Percentiles rank a stretch among this genome's conserved stretches.
phyloP scores from a whole-genome alignment of 2,797 vertebrate genomes.

The Labroides dimidiatus region DNA sequence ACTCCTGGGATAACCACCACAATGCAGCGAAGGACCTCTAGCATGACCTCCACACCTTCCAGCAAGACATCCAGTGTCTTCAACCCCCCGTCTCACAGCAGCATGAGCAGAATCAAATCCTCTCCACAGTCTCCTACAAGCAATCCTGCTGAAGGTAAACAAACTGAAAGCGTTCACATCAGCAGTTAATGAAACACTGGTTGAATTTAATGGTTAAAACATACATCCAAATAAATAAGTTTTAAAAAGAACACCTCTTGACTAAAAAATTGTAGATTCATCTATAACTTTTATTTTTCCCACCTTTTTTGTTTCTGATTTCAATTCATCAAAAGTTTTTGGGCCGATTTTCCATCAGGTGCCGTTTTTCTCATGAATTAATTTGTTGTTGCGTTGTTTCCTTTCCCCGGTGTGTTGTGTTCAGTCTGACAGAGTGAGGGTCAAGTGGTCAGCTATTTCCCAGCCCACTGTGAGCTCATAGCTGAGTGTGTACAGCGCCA shows the following conservation, averaged over 20 bases:
- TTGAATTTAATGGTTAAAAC: too few species aligned
- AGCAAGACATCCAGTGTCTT: constrained; percentile 67
- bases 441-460: constrained; percentile 76
- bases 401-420: constrained; percentile 25
- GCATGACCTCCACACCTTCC: constrained; percentile 71
- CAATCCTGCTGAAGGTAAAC: constrained; percentile 85
- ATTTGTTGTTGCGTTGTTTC: constrained; percentile 32
- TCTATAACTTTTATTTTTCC: too few species aligned
- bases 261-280: too few species aligned
- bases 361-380: constrained; percentile 13
- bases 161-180: not conserved
- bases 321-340: not conserved
- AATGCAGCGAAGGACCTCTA: constrained; percentile 72
- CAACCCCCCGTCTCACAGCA: constrained; percentile 69
- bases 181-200: not conserved
- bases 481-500: constrained; percentile 69
- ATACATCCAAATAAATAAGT: too few species aligned
- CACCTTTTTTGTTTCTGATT: too few species aligned
- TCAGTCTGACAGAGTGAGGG: constrained; percentile 45
- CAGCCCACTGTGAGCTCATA: constrained; percentile 67
- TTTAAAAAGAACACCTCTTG: not conserved
- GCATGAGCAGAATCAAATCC: constrained; percentile 63
- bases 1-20: constrained; percentile 67
- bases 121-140: constrained; percentile 81
- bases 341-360: not conserved